Conservation (phyloP, 2,888 invertebrate genomes). For the Dexiosoma caninum region DNA sequence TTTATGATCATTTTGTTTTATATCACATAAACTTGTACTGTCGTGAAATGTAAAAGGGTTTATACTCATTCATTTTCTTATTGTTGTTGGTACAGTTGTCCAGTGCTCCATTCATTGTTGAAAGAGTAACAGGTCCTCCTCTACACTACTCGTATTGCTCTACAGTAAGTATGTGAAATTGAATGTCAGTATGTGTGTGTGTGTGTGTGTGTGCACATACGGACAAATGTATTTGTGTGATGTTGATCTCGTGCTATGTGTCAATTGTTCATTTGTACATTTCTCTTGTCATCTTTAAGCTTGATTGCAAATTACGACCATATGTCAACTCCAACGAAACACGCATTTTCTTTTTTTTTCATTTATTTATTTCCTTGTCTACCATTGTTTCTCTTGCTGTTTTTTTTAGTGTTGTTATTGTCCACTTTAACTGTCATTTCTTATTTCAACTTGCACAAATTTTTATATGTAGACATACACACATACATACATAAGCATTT, state of each 20-base stretch:
- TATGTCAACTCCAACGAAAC: conserved; percentile 67
- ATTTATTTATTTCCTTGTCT: conserved; percentile 57
- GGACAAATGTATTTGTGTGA: no score
- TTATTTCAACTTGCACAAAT: conserved; percentile 22
- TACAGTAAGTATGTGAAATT: conserved; percentile 5
- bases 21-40: conserved; percentile 42
- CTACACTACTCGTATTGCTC: conserved; percentile 27
- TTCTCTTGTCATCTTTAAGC: conserved; percentile 76
- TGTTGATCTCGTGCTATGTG: conserved; percentile 74
- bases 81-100: conserved; percentile 20
- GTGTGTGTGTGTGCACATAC: no score
- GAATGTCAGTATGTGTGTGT: not conserved
- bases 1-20: conserved; percentile 61
- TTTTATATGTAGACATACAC: conserved; percentile 1
- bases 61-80: not conserved
- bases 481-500: not conserved
- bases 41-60: conserved; percentile 50
- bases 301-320: conserved; percentile 77
- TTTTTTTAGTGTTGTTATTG: conserved; percentile 43
- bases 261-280: conserved; percentile 74
- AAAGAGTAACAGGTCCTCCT: conserved; percentile 57
- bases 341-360: conserved; percentile 63
- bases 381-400: conserved; percentile 22
- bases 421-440: conserved; percentile 41
- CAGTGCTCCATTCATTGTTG: conserved; percentile 34